phyloP scores from a whole-genome alignment of 2,797 vertebrate species.

The Crenuchus spilurus region DNA sequence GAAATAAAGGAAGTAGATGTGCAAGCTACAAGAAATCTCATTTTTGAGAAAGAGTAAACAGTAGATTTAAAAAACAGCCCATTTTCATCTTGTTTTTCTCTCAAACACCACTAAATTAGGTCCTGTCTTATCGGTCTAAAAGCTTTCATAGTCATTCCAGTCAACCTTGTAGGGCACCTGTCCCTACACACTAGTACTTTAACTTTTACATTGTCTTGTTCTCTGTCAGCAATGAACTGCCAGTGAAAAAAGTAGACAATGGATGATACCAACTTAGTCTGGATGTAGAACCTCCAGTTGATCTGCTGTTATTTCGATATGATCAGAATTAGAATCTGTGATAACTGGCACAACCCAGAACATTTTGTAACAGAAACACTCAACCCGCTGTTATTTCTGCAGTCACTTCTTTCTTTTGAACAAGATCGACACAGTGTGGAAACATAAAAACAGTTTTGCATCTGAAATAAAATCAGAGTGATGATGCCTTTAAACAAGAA shows the following conservation, averaged over 20 bases:
- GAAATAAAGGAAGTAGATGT: slow-evolving; percentile 70
- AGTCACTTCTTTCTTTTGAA: slow-evolving; percentile 48
- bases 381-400: slow-evolving; percentile 2
- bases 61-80: slow-evolving; percentile 68
- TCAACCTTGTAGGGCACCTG: slow-evolving; percentile 16
- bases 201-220: background rate
- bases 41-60: slow-evolving; percentile 73
- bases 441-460: slow-evolving; percentile 77
- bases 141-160: slow-evolving; percentile 1
- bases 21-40: slow-evolving; percentile 78
- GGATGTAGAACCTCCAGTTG: background rate
- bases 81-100: slow-evolving; percentile 63
- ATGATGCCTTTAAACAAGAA: slow-evolving; percentile 76
- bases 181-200: background rate
- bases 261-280: background rate
- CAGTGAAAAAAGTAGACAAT: slow-evolving; percentile 4
- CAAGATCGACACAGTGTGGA: slow-evolving; percentile 76
- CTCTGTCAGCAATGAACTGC: slow-evolving; percentile 8
- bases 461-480: slow-evolving; percentile 79
- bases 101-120: slow-evolving; percentile 28
- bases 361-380: background rate
- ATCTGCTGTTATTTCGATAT: background rate
- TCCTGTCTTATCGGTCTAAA: slow-evolving; percentile 15
- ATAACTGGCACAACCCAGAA: background rate
- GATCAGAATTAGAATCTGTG: background rate